Evolutionary conservation across 1,140 invertebrate species (phyloP).

Genomic region (Drosophila oshimai): DNA sequence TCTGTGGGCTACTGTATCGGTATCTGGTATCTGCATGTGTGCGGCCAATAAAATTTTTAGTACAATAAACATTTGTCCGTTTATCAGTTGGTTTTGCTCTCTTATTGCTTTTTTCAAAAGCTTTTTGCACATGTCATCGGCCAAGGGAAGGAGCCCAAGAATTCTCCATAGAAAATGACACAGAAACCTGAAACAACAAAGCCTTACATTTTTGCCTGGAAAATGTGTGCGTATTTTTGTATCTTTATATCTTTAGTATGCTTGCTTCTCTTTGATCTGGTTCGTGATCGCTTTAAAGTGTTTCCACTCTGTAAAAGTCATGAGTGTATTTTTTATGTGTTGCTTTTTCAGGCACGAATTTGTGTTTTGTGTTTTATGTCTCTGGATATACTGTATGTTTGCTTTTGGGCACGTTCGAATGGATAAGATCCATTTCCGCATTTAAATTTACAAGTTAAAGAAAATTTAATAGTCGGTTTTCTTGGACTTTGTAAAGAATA

Average conservation of each 20-base stretch:
- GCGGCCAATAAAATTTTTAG: constrained; percentile 60
- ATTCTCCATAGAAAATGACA: constrained; percentile 21
- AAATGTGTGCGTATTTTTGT: not conserved
- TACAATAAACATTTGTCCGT: constrained; percentile 54
- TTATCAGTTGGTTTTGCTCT: constrained; percentile 55
- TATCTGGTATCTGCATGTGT: constrained; percentile 34
- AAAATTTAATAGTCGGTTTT: not conserved
- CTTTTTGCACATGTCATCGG: constrained; percentile 55
- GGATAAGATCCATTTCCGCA: not conserved
- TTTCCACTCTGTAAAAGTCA: constrained; percentile 5
- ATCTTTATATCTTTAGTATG: constrained; percentile 8
- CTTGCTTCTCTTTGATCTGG: constrained; percentile 21
- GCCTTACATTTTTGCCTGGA: constrained; percentile 4
- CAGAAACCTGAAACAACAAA: constrained; percentile 43
- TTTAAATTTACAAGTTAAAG: constrained; percentile 9
- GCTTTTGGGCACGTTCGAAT: constrained; percentile 1
- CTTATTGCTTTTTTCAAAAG: constrained; percentile 29
- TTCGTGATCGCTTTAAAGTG: constrained; percentile 43
- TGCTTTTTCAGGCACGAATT: constrained; percentile 35
- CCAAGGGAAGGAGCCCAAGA: not conserved
- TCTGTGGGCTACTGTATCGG: constrained; percentile 3
- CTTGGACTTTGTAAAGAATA: too few species aligned
- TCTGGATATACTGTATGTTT: not conserved
- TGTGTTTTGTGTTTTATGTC: constrained; percentile 18
- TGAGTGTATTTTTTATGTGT: constrained; percentile 3